phyloP scores from a whole-genome alignment of 2,113 vertebrate genomes.

The Fukomys damarensis region DNA sequence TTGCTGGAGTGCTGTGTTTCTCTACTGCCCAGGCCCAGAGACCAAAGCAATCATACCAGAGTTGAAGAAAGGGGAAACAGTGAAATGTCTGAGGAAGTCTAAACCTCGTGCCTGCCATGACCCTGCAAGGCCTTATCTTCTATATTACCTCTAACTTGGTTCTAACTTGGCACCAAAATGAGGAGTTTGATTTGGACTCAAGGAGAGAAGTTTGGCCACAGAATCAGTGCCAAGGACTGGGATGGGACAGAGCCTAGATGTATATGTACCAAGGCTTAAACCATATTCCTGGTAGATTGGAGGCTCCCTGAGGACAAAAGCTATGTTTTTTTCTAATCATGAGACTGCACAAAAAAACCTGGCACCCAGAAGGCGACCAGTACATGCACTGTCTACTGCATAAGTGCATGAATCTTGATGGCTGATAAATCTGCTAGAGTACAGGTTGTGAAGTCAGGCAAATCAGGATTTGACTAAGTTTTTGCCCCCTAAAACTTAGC shows the following conservation, averaged over 20 bases:
- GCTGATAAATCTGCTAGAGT: neutral
- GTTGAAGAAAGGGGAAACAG: neutral
- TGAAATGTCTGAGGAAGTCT: neutral
- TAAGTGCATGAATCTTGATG: neutral
- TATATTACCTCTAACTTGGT: neutral
- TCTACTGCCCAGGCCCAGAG: neutral
- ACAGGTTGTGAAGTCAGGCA: neutral
- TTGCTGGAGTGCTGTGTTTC: neutral
- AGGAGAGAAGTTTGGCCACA: neutral
- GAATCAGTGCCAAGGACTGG: neutral
- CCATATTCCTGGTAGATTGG: neutral
- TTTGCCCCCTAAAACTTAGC: neutral
- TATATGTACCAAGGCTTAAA: neutral
- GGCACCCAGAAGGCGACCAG: fast-evolving
- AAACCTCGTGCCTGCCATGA: neutral
- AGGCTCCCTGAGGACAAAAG: neutral
- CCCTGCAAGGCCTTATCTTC: neutral
- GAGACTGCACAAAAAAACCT: neutral
- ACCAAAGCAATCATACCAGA: neutral
- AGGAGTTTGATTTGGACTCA: neutral
- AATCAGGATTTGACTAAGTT: neutral
- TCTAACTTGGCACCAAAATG: neutral
- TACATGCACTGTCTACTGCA: neutral
- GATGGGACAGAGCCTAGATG: neutral
- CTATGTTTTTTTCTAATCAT: neutral